Evolutionary conservation across 2,797 vertebrate species (phyloP).

Genomic region (Macrochelys suwanniensis): DNA sequence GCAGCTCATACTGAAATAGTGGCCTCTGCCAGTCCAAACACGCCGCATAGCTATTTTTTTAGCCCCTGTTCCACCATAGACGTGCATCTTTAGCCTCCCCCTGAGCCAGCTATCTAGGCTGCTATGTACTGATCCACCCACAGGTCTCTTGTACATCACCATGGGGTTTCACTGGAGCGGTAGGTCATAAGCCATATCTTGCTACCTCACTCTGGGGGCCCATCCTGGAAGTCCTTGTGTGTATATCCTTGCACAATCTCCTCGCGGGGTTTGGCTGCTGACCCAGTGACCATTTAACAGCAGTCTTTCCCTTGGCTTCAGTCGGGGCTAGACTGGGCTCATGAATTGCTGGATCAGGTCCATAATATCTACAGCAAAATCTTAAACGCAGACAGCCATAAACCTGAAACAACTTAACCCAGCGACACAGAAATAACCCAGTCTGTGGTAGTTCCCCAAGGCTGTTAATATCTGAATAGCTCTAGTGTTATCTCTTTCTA

Average conservation of each 20-base stretch:
- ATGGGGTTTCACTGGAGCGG: neutral
- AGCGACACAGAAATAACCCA: neutral
- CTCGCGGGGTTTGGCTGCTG: neutral
- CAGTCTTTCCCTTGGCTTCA: neutral
- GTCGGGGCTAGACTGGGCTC: fast-evolving
- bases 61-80: neutral
- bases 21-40: neutral
- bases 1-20: neutral
- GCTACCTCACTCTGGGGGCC: neutral
- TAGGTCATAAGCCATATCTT: neutral
- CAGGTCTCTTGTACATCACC: neutral
- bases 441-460: neutral
- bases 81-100: neutral
- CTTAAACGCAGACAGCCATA: neutral
- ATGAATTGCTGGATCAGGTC: neutral
- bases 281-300: neutral
- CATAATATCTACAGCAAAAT: neutral
- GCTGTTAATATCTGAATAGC: constrained; percentile 9
- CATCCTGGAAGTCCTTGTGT: neutral
- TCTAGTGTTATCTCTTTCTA: constrained; percentile 59
- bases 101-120: neutral
- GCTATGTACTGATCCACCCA: neutral
- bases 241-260: neutral
- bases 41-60: neutral
- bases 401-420: neutral